Evolutionary conservation across 1,140 invertebrate genomes (phyloP).

Genomic region (Lepidurus packardi): DNA sequence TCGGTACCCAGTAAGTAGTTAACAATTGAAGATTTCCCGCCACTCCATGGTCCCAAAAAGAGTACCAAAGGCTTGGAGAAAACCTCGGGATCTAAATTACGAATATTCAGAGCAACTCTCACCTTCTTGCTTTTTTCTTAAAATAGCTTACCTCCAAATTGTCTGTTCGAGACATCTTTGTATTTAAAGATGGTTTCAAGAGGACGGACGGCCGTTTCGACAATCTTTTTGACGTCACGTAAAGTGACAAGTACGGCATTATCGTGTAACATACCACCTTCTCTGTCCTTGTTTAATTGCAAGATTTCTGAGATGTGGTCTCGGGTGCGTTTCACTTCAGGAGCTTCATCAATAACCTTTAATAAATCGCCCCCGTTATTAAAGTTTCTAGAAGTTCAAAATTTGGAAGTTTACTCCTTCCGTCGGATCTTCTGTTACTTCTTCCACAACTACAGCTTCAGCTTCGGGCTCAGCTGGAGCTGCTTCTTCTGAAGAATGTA

Average conservation of each 20-base stretch:
- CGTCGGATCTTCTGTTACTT: slow-evolving; percentile 31
- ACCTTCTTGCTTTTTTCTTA: slow-evolving; percentile 10
- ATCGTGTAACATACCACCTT: slow-evolving; percentile 56
- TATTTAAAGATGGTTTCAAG: slow-evolving; percentile 86
- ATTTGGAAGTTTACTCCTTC: slow-evolving; percentile 42
- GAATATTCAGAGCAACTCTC: not conserved
- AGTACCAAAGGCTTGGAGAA: slow-evolving; percentile 87
- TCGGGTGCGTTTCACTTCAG: slow-evolving; percentile 65
- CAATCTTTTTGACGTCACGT: slow-evolving; percentile 77
- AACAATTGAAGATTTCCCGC: slow-evolving; percentile 88
- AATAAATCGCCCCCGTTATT: slow-evolving; percentile 27
- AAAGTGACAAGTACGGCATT: slow-evolving; percentile 61
- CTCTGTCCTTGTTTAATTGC: slow-evolving; percentile 61
- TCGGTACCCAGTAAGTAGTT: slow-evolving; percentile 87
- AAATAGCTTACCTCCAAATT: slow-evolving; percentile 63
- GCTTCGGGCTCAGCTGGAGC: slow-evolving; percentile 33
- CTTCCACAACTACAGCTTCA: slow-evolving; percentile 33
- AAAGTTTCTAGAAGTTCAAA: slow-evolving; percentile 31
- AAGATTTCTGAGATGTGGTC: slow-evolving; percentile 74
- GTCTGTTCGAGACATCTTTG: slow-evolving; percentile 81
- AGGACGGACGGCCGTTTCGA: slow-evolving; percentile 81
- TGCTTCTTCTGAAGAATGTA: slow-evolving; percentile 20
- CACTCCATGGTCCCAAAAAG: slow-evolving; percentile 93
- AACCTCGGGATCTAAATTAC: slow-evolving; percentile 73
- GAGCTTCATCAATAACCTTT: slow-evolving; percentile 55